These are phyloP conservation scores for Phocides pigmalion DNA, from an alignment of 1,140 invertebrate species.

Conservation along the genomic window DNA sequence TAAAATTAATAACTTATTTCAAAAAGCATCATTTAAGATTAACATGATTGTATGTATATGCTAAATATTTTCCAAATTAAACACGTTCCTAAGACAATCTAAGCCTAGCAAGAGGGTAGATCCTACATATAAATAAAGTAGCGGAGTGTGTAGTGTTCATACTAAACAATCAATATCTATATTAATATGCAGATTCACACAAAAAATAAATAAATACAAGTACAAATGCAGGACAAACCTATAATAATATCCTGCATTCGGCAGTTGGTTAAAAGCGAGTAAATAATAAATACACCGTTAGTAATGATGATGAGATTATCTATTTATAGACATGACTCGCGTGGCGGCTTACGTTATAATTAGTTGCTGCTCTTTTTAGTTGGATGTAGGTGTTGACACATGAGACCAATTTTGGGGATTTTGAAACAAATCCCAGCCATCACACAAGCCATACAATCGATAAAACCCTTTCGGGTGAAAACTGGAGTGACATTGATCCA, in stretches of 20 bases:
- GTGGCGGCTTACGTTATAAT: neutral
- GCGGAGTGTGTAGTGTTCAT: neutral
- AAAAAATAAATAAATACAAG: neutral
- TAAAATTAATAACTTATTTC: neutral
- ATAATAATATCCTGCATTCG: too few species aligned
- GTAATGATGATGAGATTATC: slow-evolving; percentile 8
- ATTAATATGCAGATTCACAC: neutral
- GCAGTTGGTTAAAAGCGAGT: too few species aligned
- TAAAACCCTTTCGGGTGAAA: neutral
- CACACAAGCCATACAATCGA: neutral
- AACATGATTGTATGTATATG: neutral
- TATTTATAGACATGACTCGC: slow-evolving; percentile 14
- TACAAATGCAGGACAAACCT: neutral
- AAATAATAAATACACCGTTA: neutral
- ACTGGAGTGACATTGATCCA: neutral
- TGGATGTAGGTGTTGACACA: neutral
- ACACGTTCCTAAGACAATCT: too few species aligned
- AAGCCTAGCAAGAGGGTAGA: too few species aligned
- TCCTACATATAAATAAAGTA: too few species aligned
- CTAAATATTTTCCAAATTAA: neutral
- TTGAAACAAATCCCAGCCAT: too few species aligned
- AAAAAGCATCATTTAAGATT: neutral
- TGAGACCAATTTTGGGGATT: neutral
- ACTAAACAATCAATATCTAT: neutral
- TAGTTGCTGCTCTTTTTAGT: slow-evolving; percentile 1